Evolutionary conservation across 2,888 invertebrate genomes (phyloP).

Genomic region (Troides oblongomaculatus): DNA sequence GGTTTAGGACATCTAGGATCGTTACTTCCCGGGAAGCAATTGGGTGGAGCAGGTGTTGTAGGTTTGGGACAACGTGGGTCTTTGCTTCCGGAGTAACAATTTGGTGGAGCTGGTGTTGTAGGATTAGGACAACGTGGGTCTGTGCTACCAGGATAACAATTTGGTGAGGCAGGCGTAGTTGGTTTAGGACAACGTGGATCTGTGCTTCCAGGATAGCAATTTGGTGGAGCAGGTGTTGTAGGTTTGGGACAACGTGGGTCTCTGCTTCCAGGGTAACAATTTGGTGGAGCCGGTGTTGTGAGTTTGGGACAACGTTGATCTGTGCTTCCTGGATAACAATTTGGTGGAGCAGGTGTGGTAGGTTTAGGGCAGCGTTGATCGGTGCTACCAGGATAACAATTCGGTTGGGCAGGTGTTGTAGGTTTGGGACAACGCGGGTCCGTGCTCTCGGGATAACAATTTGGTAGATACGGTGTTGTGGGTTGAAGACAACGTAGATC

Average conservation of each 20-base stretch:
- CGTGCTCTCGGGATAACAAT: constrained; percentile 41
- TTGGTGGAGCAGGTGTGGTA: constrained; percentile 38
- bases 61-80: constrained; percentile 41
- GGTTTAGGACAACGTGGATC: constrained; percentile 40
- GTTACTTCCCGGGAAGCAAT: constrained; percentile 33
- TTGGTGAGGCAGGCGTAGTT: background rate
- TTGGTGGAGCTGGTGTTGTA: constrained; percentile 38
- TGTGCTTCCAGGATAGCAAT: constrained; percentile 32
- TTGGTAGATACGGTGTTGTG: constrained; percentile 33
- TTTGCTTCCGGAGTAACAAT: constrained; percentile 40
- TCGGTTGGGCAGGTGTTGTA: constrained; percentile 35
- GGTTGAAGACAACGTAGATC: constrained; percentile 36
- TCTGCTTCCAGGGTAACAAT: constrained; percentile 38
- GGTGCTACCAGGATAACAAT: constrained; percentile 33
- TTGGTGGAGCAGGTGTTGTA: constrained; percentile 41
- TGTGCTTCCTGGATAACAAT: constrained; percentile 52
- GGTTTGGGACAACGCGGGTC: constrained; percentile 42
- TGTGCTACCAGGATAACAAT: background rate
- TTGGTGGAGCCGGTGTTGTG: background rate
- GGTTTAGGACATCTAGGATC: constrained; percentile 43
- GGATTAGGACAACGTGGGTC: background rate
- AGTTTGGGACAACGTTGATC: constrained; percentile 50
- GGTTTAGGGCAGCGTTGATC: constrained; percentile 36
- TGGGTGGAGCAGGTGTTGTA: constrained; percentile 37
- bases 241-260: constrained; percentile 42